These are phyloP conservation scores for Atta cephalotes DNA, from an alignment of 1,140 invertebrate species.

Conservation along the genomic window DNA sequence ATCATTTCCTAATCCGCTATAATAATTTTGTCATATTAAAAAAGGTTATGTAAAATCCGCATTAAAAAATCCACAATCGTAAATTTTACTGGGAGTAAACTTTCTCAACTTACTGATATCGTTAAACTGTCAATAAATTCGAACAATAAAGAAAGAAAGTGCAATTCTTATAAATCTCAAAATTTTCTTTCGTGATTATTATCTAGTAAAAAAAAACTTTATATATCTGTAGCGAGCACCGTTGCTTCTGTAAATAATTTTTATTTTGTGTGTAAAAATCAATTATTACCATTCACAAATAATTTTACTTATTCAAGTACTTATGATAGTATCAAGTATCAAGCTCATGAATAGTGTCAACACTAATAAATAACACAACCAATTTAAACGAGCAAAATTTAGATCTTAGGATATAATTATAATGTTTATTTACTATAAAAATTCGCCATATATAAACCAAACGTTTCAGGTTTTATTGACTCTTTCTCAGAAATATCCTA, in stretches of 20 bases:
- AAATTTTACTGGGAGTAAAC: neutral
- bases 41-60: constrained; percentile 6
- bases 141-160: neutral
- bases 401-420: too few species aligned
- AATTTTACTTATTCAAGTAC: neutral
- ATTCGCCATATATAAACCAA: too few species aligned
- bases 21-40: neutral
- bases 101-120: neutral
- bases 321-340: too few species aligned
- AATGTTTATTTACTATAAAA: too few species aligned
- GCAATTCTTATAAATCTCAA: constrained; percentile 5
- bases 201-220: neutral
- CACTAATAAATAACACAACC: too few species aligned
- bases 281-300: neutral
- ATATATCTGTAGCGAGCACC: neutral
- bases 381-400: too few species aligned
- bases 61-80: neutral
- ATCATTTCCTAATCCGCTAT: neutral
- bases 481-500: too few species aligned
- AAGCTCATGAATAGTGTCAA: too few species aligned
- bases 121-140: constrained; percentile 44
- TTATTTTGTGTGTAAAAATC: neutral
- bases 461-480: too few species aligned
- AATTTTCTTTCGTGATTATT: neutral
- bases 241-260: neutral